Conservation (phyloP, 2,113 vertebrate genomes). For the Alosa alosa region DNA sequence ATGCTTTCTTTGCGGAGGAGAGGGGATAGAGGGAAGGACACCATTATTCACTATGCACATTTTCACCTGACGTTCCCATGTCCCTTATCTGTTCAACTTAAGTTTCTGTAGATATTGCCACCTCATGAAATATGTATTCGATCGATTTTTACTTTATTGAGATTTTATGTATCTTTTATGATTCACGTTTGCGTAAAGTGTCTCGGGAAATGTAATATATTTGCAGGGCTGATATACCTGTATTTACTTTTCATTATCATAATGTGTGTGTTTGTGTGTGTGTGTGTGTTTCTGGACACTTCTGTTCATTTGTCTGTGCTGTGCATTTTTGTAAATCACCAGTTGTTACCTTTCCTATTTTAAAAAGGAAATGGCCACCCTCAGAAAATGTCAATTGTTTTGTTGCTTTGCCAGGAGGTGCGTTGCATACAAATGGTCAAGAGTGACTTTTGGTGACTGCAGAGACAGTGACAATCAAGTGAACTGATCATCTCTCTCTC, state of each 20-base stretch:
- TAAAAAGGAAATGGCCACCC: conserved; percentile 4
- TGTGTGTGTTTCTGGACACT: not conserved
- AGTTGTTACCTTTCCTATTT: not conserved
- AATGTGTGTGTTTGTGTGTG: not conserved
- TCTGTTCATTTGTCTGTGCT: not conserved
- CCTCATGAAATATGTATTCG: conserved; percentile 54
- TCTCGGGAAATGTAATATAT: conserved; percentile 37
- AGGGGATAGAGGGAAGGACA: conserved; percentile 30
- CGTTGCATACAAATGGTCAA: not conserved
- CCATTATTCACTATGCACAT: conserved; percentile 50
- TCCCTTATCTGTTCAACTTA: conserved; percentile 55
- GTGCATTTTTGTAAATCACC: not conserved
- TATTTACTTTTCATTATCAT: conserved; percentile 41
- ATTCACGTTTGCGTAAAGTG: conserved; percentile 29
- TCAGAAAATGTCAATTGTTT: conserved; percentile 35
- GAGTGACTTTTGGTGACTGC: conserved; percentile 36
- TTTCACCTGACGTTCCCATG: conserved; percentile 56
- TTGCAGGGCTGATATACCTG: conserved; percentile 27
- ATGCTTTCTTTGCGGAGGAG: conserved; percentile 8
- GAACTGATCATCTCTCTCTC: conserved; percentile 22
- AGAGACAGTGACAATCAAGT: conserved; percentile 36
- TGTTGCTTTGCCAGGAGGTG: not conserved
- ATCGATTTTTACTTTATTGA: conserved; percentile 38
- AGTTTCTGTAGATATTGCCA: conserved; percentile 50
- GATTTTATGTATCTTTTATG: conserved; percentile 38